Evolutionary conservation across 2,797 vertebrate genomes (phyloP).

Genomic region (Clamator glandarius): DNA sequence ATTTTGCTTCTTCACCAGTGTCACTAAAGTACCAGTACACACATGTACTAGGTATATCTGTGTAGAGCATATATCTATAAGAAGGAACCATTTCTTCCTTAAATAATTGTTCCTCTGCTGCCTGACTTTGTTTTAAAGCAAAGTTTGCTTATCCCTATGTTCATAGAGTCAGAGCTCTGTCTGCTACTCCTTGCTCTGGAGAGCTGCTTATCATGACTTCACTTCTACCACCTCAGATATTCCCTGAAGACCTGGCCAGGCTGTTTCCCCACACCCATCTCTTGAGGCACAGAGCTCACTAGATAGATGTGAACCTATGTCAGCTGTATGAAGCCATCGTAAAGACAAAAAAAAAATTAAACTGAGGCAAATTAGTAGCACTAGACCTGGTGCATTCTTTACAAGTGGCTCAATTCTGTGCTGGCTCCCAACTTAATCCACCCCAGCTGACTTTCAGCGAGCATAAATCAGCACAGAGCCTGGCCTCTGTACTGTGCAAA

Average conservation of each 20-base stretch:
- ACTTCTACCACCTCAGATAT: background rate
- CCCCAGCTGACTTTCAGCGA: background rate
- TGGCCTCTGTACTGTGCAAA: conserved; percentile 37
- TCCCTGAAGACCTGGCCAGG: background rate
- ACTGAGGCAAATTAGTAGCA: background rate
- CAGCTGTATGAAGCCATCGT: background rate
- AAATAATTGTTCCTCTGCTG: background rate
- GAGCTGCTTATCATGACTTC: background rate
- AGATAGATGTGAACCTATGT: background rate
- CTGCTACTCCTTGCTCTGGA: background rate
- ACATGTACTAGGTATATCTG: background rate
- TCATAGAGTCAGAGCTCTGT: background rate
- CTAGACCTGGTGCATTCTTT: background rate
- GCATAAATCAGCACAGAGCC: conserved; percentile 8
- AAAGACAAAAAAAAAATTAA: background rate
- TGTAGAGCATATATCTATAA: background rate
- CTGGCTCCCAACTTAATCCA: conserved; percentile 8
- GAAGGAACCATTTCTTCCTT: background rate
- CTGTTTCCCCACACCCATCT: background rate
- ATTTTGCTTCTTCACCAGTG: background rate
- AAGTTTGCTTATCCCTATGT: background rate
- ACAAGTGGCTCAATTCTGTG: background rate
- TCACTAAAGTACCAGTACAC: background rate
- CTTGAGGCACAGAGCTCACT: background rate
- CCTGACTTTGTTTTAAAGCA: background rate